Percentiles rank a stretch among this genome's conserved stretches.
phyloP scores from a whole-genome alignment of 1,140 invertebrate species.

The Nasonia longicornis region DNA sequence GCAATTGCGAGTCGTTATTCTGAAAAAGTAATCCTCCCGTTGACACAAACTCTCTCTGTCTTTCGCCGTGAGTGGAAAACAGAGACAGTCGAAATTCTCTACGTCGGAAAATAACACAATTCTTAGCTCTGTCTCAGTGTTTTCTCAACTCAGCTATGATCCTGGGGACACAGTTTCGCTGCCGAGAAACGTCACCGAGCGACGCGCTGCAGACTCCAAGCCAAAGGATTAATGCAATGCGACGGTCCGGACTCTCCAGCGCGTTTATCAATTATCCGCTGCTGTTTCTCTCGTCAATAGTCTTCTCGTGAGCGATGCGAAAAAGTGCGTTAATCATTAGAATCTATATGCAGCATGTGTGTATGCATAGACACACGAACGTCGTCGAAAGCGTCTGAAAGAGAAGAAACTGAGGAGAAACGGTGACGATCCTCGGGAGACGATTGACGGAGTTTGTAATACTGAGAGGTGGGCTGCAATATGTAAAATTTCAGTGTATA shows the following conservation, averaged over 20 bases:
- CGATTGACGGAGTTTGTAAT: slow-evolving; percentile 10
- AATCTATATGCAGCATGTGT: background rate
- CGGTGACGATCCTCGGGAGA: slow-evolving; percentile 41
- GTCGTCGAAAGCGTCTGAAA: background rate
- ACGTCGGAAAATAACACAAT: background rate
- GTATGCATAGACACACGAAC: background rate
- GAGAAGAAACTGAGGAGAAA: slow-evolving; percentile 17
- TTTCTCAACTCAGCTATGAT: background rate
- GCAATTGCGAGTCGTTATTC: slow-evolving; percentile 7
- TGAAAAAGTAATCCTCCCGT: slow-evolving; percentile 34
- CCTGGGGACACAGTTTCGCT: background rate
- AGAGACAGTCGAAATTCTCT: background rate
- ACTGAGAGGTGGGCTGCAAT: slow-evolving; percentile 64
- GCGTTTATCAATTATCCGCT: slow-evolving; percentile 3
- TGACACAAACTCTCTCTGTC: slow-evolving; percentile 29
- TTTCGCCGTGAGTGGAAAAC: background rate
- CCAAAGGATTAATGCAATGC: slow-evolving; percentile 4
- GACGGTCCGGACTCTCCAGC: slow-evolving; percentile 16
- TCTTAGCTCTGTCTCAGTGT: background rate
- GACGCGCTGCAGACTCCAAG: slow-evolving; percentile 27
- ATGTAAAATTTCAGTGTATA: slow-evolving; percentile 59
- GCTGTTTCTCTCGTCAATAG: slow-evolving; percentile 21
- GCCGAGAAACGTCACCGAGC: slow-evolving; percentile 34
- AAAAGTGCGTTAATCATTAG: background rate
- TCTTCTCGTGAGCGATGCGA: background rate